These are phyloP conservation scores for Agapornis canus DNA, from an alignment of 2,797 vertebrate genomes.

Conservation along the genomic window DNA sequence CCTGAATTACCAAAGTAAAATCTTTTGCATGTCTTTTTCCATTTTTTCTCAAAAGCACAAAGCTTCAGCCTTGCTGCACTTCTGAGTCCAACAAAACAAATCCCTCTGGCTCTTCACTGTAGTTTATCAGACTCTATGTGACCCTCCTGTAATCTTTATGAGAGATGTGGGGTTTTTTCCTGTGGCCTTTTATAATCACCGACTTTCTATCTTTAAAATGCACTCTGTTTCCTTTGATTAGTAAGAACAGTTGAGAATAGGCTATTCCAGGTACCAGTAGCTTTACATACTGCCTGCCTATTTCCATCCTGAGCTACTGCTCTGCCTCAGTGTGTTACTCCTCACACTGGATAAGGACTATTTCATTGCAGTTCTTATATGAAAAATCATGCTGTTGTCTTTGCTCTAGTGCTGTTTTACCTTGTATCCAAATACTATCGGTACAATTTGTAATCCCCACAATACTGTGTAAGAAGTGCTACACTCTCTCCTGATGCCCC, in stretches of 20 bases:
- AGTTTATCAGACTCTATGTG: not conserved
- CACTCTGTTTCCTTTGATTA: not conserved
- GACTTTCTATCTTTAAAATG: conserved; percentile 1
- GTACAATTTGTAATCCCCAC: not conserved
- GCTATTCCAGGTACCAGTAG: not conserved
- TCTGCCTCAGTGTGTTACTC: not conserved
- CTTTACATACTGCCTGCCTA: not conserved
- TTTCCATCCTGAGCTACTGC: not conserved
- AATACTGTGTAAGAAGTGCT: not conserved
- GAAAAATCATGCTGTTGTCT: not conserved
- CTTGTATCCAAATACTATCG: not conserved
- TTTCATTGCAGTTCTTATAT: not conserved
- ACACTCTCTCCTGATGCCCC: not conserved
- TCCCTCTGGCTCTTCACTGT: not conserved
- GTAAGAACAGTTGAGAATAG: not conserved
- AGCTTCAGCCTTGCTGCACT: not conserved
- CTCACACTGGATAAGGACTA: not conserved
- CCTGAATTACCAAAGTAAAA: not conserved
- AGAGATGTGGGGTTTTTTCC: not conserved
- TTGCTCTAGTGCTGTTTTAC: not conserved
- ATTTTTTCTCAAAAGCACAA: not conserved
- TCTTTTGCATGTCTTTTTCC: not conserved
- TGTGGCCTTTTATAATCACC: not conserved
- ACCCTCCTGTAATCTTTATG: not conserved
- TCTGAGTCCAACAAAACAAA: not conserved